Conservation (phyloP, 37 sponge, comb jelly and placozoan genomes). For the Ephydatia muelleri region DNA sequence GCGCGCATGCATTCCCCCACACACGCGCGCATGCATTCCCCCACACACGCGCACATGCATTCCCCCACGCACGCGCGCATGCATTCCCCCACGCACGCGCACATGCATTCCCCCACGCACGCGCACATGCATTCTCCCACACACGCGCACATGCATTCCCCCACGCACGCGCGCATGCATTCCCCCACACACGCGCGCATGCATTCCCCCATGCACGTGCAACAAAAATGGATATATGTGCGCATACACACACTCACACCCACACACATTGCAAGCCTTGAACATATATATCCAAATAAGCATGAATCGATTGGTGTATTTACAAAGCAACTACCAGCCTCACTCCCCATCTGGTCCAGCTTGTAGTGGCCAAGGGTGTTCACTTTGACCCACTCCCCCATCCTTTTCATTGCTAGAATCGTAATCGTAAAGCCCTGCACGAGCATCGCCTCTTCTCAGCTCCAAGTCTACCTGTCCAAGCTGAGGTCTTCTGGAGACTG, state of each 20-base stretch:
- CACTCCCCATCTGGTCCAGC: slow-evolving; percentile 73
- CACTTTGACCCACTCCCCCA: slow-evolving; percentile 84
- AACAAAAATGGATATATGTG: background rate
- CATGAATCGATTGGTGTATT: background rate
- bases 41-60: too few relatives aligned
- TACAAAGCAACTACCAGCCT: background rate
- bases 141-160: too few relatives aligned
- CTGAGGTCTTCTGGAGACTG: slow-evolving; percentile 61
- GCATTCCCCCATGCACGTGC: too few relatives aligned
- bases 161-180: background rate
- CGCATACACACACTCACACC: background rate
- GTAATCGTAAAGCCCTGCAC: slow-evolving; percentile 63
- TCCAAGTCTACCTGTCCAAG: slow-evolving; percentile 66
- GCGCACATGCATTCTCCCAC: background rate
- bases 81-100: too few relatives aligned
- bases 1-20: too few relatives aligned
- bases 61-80: too few relatives aligned
- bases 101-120: too few relatives aligned
- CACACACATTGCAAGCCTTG: background rate
- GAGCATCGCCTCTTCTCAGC: slow-evolving; percentile 16
- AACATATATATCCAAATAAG: background rate
- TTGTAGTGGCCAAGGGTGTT: slow-evolving; percentile 95
- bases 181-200: background rate
- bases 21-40: background rate
- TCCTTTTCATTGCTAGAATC: slow-evolving; percentile 76